Evolutionary conservation across 2,797 vertebrate species (phyloP), one percentile per base, ranked within the genome.

Genomic region (Geotrypetes seraphini): DNA sequence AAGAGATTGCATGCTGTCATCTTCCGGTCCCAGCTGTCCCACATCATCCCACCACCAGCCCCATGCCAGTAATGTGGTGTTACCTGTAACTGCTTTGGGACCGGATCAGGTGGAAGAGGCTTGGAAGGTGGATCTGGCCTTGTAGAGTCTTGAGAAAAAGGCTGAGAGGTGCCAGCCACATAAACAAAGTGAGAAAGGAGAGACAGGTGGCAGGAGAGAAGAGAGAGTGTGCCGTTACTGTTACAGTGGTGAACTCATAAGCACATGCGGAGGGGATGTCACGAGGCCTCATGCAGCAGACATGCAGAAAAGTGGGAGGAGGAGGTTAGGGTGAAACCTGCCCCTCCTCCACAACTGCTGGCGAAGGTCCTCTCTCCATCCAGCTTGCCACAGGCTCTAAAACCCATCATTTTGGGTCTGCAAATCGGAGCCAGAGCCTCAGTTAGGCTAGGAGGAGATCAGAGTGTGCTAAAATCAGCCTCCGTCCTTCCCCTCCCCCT

Each of bases 71-170:
- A 12, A 16, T 11, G 18, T 47, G 45, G 19, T 2, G 0, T 92
- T 95, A 94, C 92, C 91, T 96, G 78, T 34, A 53, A 36, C 37
- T 59, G 60, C 54, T 78, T 86, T 55, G 73, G 54, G 41, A 85
- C 37, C 28, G 92, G 91, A 78, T 91, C 86, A 26, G 89, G 90
- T 37, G 92, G 92, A 60, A 94, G 87, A 47, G 90, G 90, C 86
- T 88, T 89, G 81, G 79, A 83, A 50, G 91, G 91, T 21, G 91
- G 84, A 17, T 82, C 80, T 4, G 88, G 91, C 50, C 89, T 78
- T 25, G 75, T 60, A 25, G 53, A 57, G 55, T 81, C 70, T 53
- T 81, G 71, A 35, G 47, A 32, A 42, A 28, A 39, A 19, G 63
- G 46, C 71, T 69, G 69, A 13, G 28, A 34, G 21, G 22, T 25